These are phyloP conservation scores for Sipha maydis DNA, from an alignment of 2,888 invertebrate genomes.

Conservation along the genomic window DNA sequence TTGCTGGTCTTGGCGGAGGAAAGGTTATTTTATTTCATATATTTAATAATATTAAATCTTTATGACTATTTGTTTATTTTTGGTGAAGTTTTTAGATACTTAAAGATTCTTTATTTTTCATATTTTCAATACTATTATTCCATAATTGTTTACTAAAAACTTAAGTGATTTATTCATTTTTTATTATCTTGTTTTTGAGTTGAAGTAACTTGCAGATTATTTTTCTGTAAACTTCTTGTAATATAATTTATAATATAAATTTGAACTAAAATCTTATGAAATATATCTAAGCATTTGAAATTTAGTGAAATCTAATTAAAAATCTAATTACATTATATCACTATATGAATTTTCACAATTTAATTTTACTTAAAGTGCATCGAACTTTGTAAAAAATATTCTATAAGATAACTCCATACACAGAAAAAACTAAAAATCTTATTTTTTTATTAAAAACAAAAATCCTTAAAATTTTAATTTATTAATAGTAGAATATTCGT, in stretches of 20 bases:
- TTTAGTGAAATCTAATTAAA: background rate
- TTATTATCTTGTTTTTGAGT: background rate
- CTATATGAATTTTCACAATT: background rate
- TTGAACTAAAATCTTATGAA: background rate
- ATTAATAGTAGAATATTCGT: no score
- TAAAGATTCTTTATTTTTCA: background rate
- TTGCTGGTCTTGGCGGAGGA: conserved; percentile 73
- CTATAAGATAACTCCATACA: background rate
- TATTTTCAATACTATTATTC: background rate
- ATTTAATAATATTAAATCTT: background rate
- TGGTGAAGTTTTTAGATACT: background rate
- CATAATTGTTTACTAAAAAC: background rate
- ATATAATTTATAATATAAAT: background rate
- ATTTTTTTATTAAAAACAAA: no score
- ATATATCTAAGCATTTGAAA: background rate
- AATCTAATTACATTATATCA: background rate
- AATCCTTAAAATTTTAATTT: no score
- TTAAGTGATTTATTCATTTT: background rate
- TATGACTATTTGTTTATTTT: background rate
- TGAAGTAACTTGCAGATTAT: background rate
- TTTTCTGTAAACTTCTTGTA: background rate
- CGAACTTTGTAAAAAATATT: background rate
- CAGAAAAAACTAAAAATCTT: no score
- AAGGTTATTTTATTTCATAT: conserved; percentile 68
- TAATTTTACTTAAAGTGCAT: background rate